phyloP scores from a whole-genome alignment of 2,113 vertebrate genomes.

The Centropus unirufus region DNA sequence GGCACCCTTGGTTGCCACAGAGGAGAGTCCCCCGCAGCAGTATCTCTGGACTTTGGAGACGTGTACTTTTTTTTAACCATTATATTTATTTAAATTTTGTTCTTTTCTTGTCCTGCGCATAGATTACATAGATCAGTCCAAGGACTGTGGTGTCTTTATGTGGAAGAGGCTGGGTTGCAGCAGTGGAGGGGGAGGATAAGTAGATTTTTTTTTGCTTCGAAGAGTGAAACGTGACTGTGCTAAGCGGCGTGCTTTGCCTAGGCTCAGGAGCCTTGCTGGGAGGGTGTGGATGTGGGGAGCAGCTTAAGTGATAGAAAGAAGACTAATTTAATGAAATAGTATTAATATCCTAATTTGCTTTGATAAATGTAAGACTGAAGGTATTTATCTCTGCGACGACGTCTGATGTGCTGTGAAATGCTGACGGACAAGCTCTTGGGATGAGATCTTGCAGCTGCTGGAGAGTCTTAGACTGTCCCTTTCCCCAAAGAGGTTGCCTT shows the following conservation, averaged over 20 bases:
- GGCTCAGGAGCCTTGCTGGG: background rate
- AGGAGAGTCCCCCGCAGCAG: background rate
- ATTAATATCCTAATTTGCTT: background rate
- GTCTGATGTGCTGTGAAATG: background rate
- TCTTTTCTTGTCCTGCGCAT: background rate
- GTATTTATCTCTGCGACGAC: background rate
- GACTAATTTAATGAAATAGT: background rate
- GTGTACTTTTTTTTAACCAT: background rate
- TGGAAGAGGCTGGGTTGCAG: background rate
- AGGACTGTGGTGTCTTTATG: background rate
- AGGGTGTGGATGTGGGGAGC: background rate
- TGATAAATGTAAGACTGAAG: background rate
- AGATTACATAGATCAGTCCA: background rate
- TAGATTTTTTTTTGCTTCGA: background rate
- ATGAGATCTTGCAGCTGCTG: background rate
- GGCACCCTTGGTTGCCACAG: background rate
- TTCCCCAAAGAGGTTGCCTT: background rate
- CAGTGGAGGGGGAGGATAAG: background rate
- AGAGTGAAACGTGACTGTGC: background rate
- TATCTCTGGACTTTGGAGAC: background rate
- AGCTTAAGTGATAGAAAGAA: background rate
- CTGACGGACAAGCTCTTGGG: background rate
- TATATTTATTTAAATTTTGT: background rate
- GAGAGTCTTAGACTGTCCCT: background rate
- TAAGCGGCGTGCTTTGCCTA: background rate